phyloP scores from a whole-genome alignment of 2,888 invertebrate genomes.

The Bursaphelenchus okinawaensis region DNA sequence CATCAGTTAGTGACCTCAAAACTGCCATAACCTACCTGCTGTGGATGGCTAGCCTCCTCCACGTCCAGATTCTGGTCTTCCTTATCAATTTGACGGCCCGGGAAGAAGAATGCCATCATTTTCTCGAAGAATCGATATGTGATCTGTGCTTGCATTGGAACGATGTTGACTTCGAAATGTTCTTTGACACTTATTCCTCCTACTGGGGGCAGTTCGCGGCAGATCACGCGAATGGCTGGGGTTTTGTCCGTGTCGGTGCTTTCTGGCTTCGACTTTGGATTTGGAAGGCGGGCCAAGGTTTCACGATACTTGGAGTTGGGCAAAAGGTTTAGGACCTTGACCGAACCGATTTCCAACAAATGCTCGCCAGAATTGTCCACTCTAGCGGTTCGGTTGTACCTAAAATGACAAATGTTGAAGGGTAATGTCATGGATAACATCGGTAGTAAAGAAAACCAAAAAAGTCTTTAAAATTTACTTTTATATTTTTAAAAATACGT shows the following conservation, averaged over 20 bases:
- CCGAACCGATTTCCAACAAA: constrained; percentile 86
- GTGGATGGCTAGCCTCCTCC: constrained; percentile 1
- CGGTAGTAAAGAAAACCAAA: too few species aligned
- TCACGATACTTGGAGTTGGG: constrained; percentile 70
- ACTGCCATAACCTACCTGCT: constrained; percentile 19
- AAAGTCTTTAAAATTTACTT: too few species aligned
- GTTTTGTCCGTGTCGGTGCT: constrained; percentile 21
- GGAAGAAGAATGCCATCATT: constrained; percentile 85
- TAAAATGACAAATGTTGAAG: too few species aligned
- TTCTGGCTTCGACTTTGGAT: constrained; percentile 15
- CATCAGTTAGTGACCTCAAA: too few species aligned
- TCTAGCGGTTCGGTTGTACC: constrained; percentile 88
- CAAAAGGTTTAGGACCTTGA: constrained; percentile 85
- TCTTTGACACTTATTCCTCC: constrained; percentile 99
- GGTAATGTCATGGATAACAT: too few species aligned
- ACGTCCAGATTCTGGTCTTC: constrained; percentile 26
- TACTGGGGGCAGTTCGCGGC: constrained; percentile 69
- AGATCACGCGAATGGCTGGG: constrained; percentile 85
- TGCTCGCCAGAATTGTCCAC: constrained; percentile 96
- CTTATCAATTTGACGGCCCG: constrained; percentile 71
- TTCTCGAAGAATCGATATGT: constrained; percentile 72
- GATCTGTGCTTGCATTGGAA: constrained; percentile 59
- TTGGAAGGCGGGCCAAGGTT: constrained; percentile 35
- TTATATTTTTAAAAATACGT: too few species aligned
- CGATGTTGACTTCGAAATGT: constrained; percentile 73